Conservation (phyloP, 2,888 invertebrate genomes). For the Sminthurides aquaticus region DNA sequence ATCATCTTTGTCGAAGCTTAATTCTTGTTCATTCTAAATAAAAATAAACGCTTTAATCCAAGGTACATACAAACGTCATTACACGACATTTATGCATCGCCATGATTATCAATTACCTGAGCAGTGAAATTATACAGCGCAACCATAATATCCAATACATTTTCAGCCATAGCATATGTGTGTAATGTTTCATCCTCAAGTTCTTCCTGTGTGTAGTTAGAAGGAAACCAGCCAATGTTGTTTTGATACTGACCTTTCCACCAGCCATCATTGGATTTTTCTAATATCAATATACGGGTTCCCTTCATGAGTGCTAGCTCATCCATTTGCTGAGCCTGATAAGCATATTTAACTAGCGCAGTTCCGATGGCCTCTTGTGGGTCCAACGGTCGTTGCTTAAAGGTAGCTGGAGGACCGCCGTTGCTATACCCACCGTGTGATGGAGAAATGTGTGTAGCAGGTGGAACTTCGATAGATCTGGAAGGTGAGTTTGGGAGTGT, state of each 20-base stretch:
- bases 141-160: slow-evolving; percentile 90
- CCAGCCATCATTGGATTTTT: slow-evolving; percentile 99
- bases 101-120: slow-evolving; percentile 35
- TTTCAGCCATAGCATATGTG: slow-evolving; percentile 89
- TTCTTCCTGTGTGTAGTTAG: slow-evolving; percentile 87
- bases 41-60: slow-evolving; percentile 9
- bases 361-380: slow-evolving; percentile 78
- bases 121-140: slow-evolving; percentile 79
- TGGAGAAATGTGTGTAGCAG: slow-evolving; percentile 55
- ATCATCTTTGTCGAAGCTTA: slow-evolving; percentile 95
- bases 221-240: slow-evolving; percentile 85
- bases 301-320: slow-evolving; percentile 92
- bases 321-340: slow-evolving; percentile 90
- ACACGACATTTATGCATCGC: neutral
- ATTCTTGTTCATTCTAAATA: slow-evolving; percentile 80
- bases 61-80: neutral
- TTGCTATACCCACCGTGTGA: slow-evolving; percentile 37
- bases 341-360: slow-evolving; percentile 92
- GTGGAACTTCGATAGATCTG: slow-evolving; percentile 63
- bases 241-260: slow-evolving; percentile 64
- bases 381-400: slow-evolving; percentile 59
- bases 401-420: slow-evolving; percentile 37
- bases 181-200: slow-evolving; percentile 72
- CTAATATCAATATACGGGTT: slow-evolving; percentile 85
- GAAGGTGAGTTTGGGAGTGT: slow-evolving; percentile 70